Conservation (phyloP, 2,888 invertebrate species). For the Xestia ashworthii region DNA sequence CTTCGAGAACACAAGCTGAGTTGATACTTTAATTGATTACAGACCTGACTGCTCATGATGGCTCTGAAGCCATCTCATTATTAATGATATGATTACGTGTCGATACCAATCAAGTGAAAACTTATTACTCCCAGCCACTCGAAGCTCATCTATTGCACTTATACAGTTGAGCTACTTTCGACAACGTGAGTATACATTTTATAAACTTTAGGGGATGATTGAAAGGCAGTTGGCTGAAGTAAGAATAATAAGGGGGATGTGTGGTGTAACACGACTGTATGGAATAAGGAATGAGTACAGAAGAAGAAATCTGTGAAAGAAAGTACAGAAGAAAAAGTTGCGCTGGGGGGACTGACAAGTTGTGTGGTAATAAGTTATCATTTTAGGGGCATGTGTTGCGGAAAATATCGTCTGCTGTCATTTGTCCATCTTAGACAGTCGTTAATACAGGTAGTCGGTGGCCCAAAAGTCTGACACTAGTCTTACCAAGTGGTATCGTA, state of each 20-base stretch:
- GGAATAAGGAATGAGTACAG: too few relatives aligned
- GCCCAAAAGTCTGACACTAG: too few relatives aligned
- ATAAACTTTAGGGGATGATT: background rate
- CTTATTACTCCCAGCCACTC: background rate
- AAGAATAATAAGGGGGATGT: background rate
- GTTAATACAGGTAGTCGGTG: too few relatives aligned
- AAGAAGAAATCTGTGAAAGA: too few relatives aligned
- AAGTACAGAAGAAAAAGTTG: too few relatives aligned
- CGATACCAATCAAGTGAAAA: slow-evolving; percentile 3
- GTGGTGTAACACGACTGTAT: background rate
- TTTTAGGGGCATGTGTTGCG: background rate
- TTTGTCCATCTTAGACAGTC: too few relatives aligned
- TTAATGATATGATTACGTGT: slow-evolving; percentile 16
- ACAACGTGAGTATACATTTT: background rate
- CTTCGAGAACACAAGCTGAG: slow-evolving; percentile 45
- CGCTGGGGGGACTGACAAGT: too few relatives aligned
- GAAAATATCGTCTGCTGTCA: too few relatives aligned
- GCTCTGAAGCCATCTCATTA: slow-evolving; percentile 15
- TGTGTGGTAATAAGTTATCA: background rate
- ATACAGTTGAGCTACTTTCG: background rate
- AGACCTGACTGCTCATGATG: slow-evolving; percentile 42
- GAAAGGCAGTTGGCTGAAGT: background rate
- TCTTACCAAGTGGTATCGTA: too few relatives aligned
- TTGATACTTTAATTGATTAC: slow-evolving; percentile 62
- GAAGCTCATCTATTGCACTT: background rate